Evolutionary conservation across 2,797 vertebrate species (phyloP).

Genomic region (Telmatherina bonti): DNA sequence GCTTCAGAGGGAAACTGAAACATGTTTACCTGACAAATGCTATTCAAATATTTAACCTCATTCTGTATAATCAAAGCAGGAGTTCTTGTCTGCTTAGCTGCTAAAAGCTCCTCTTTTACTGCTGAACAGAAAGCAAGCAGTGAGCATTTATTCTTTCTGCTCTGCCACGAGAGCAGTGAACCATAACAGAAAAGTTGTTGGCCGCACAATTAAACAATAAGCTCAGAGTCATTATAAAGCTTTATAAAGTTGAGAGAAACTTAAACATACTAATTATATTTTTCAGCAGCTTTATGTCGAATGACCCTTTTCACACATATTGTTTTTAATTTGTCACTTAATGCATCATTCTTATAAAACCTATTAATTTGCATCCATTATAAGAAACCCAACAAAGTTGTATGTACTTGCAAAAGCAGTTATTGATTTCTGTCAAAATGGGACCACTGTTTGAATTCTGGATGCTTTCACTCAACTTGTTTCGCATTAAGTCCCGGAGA

Average conservation of each 20-base stretch:
- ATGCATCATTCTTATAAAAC: neutral
- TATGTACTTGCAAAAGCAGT: neutral
- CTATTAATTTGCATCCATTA: neutral
- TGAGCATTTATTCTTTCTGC: neutral
- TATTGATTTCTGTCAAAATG: slow-evolving; percentile 1
- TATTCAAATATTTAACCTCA: neutral
- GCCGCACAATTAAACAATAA: slow-evolving; percentile 1
- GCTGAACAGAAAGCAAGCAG: neutral
- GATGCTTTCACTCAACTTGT: neutral
- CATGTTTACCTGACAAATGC: neutral
- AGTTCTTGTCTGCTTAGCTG: neutral
- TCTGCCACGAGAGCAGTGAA: neutral
- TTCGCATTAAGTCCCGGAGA: slow-evolving; percentile 15
- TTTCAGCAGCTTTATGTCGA: neutral
- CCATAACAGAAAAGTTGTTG: slow-evolving; percentile 4
- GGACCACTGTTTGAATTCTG: neutral
- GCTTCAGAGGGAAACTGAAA: neutral
- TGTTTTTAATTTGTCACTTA: neutral
- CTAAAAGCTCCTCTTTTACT: neutral
- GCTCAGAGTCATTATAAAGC: neutral
- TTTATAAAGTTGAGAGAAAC: neutral
- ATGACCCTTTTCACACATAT: neutral
- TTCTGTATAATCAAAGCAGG: neutral
- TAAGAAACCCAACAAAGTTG: neutral
- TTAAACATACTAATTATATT: slow-evolving; percentile 6